A percentile compares a stretch with the other conserved stretches of the same genome.
Conservation (phyloP, 2,888 invertebrate species). For the Pogonocherus hispidulus region DNA sequence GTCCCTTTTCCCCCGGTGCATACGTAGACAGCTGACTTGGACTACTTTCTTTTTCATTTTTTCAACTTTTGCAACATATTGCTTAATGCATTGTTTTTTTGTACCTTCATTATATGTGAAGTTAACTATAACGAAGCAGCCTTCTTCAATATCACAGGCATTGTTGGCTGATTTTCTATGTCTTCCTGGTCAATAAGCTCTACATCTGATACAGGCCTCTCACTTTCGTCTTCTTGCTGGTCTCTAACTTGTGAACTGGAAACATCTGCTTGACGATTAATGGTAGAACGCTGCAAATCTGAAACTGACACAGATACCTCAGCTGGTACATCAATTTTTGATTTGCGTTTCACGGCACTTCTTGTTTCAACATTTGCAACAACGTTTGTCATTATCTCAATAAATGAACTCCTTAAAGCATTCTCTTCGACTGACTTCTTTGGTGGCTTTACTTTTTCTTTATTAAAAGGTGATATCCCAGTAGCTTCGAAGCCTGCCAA, state of each 20-base stretch:
- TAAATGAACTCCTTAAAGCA: neutral
- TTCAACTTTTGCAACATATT: neutral
- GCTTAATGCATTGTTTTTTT: neutral
- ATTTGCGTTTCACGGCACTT: neutral
- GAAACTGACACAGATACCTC: neutral
- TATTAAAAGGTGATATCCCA: neutral
- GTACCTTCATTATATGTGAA: neutral
- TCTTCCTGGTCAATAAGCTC: neutral
- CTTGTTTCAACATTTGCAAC: neutral
- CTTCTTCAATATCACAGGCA: neutral
- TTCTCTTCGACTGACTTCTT: neutral
- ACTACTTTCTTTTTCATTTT: neutral
- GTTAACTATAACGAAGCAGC: neutral
- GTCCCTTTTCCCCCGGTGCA: too few relatives aligned
- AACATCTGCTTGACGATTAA: too few relatives aligned
- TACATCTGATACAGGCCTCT: neutral
- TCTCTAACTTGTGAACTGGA: too few relatives aligned
- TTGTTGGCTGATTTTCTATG: neutral
- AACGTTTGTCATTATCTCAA: conserved; percentile 3
- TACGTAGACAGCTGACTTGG: too few relatives aligned
- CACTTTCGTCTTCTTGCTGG: too few relatives aligned
- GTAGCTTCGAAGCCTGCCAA: conserved; percentile 4
- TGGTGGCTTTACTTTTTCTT: neutral
- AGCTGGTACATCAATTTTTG: neutral
- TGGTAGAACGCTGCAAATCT: neutral